Percentiles rank a stretch among this genome's conserved stretches.
Evolutionary conservation across 2,888 invertebrate genomes (phyloP).

Genomic region (Pachliopta kotzebuea): DNA sequence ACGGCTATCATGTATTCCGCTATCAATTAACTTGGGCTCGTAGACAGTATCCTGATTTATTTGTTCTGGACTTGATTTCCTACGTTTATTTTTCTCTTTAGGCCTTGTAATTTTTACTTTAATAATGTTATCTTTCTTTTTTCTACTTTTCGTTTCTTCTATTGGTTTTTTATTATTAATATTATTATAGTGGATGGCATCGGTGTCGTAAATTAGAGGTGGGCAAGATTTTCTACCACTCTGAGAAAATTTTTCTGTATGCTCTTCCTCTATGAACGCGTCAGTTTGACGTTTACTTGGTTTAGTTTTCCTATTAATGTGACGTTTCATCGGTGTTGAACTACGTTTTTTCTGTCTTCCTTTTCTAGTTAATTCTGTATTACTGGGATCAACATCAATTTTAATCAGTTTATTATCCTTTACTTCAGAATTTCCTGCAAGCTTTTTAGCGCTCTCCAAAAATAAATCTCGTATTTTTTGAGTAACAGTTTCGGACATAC

Average conservation of each 20-base stretch:
- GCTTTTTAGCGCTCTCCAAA: conserved; percentile 65
- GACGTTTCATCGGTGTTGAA: conserved; percentile 40
- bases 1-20: conserved; percentile 49
- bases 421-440: conserved; percentile 20
- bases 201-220: conserved; percentile 38
- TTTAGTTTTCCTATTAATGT: conserved; percentile 25
- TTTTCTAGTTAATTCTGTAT: conserved; percentile 36
- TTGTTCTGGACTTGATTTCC: conserved; percentile 31
- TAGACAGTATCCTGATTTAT: conserved; percentile 18
- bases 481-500: conserved; percentile 56
- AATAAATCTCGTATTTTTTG: conserved; percentile 53
- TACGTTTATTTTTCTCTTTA: conserved; percentile 37
- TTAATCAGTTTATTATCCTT: conserved; percentile 37
- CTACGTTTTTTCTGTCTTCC: conserved; percentile 37
- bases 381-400: conserved; percentile 33
- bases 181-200: conserved; percentile 35
- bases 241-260: conserved; percentile 49
- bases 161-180: conserved; percentile 34
- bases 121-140: conserved; percentile 59
- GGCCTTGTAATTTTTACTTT: conserved; percentile 69
- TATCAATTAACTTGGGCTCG: conserved; percentile 47
- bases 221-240: conserved; percentile 57
- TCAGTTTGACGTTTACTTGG: conserved; percentile 34
- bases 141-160: conserved; percentile 40
- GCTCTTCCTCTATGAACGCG: conserved; percentile 55